Conservation (phyloP, 2,797 vertebrate species). For the Pangasius djambal region DNA sequence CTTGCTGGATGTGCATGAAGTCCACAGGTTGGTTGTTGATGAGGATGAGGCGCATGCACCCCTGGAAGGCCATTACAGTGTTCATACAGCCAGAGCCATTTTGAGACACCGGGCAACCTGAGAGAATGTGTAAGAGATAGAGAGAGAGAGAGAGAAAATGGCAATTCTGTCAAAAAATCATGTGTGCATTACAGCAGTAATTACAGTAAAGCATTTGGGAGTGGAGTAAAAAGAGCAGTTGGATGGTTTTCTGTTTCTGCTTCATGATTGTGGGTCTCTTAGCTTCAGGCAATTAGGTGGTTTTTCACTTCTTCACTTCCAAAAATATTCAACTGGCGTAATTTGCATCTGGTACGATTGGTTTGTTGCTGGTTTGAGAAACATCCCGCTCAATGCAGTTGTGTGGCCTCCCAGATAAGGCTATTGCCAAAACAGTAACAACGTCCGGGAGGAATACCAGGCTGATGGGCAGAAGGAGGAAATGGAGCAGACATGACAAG, state of each 20-base stretch:
- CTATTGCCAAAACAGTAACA: background rate
- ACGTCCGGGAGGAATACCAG: background rate
- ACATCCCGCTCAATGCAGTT: background rate
- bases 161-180: background rate
- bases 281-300: background rate
- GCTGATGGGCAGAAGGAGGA: background rate
- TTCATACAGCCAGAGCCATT: constrained; percentile 81
- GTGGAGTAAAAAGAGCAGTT: background rate
- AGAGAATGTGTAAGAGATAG: constrained; percentile 23
- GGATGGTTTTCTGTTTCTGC: background rate
- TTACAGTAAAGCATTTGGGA: background rate
- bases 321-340: background rate
- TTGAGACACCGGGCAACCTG: constrained; percentile 85
- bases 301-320: background rate
- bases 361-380: background rate
- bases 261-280: background rate
- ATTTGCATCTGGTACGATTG: background rate
- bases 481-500: background rate
- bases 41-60: constrained; percentile 92
- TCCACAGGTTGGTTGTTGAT: constrained; percentile 92
- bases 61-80: constrained; percentile 87
- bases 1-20: constrained; percentile 89
- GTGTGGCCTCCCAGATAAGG: background rate
- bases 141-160: background rate
- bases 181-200: background rate